Evolutionary conservation across 2,888 invertebrate genomes (phyloP).

Genomic region (Hipparchia semele): DNA sequence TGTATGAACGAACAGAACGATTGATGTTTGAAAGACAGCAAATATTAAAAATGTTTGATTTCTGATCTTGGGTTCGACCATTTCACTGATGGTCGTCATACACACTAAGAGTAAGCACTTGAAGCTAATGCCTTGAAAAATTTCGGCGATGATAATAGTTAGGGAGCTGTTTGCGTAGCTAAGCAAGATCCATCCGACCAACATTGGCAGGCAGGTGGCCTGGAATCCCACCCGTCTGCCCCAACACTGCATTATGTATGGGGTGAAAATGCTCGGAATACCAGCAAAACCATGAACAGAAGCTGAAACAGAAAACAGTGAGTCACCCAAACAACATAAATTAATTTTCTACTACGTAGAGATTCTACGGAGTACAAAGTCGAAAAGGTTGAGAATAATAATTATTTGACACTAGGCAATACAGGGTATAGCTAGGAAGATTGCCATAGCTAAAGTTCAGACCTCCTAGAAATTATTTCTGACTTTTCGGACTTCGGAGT

Average conservation of each 20-base stretch:
- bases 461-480: too few relatives aligned
- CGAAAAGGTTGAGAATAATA: too few relatives aligned
- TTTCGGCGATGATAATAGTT: slow-evolving; percentile 32
- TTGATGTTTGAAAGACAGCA: slow-evolving; percentile 40
- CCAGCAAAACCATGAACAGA: slow-evolving; percentile 38
- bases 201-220: slow-evolving; percentile 24
- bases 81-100: slow-evolving; percentile 32
- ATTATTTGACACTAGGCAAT: too few relatives aligned
- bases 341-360: too few relatives aligned
- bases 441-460: too few relatives aligned
- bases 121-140: slow-evolving; percentile 33
- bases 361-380: too few relatives aligned
- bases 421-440: too few relatives aligned
- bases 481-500: too few relatives aligned
- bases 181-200: slow-evolving; percentile 33
- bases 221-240: slow-evolving; percentile 41
- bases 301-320: slow-evolving; percentile 34
- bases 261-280: slow-evolving; percentile 39
- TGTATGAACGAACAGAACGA: slow-evolving; percentile 41
- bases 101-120: slow-evolving; percentile 32
- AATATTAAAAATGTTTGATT: slow-evolving; percentile 41
- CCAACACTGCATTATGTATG: slow-evolving; percentile 32
- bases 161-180: slow-evolving; percentile 30
- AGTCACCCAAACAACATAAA: too few relatives aligned
- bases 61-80: slow-evolving; percentile 41